These are phyloP conservation scores for Scrobipalpa atriplicella DNA, from an alignment of 2,888 invertebrate genomes.

Conservation along the genomic window DNA sequence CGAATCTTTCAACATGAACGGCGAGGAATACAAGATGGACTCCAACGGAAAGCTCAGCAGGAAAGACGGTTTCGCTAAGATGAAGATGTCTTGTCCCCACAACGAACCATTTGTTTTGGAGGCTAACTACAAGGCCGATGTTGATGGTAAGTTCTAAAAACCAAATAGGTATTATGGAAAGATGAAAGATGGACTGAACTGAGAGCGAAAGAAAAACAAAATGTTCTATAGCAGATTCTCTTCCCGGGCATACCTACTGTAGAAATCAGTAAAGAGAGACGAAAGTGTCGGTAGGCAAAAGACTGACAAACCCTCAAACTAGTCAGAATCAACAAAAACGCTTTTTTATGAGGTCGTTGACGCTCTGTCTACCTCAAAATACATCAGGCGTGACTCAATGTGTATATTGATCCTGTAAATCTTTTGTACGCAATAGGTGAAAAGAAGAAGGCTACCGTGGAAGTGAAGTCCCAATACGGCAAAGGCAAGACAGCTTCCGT, in stretches of 20 bases:
- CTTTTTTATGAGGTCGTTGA: too few species aligned
- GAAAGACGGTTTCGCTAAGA: constrained; percentile 61
- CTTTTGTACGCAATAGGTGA: constrained; percentile 48
- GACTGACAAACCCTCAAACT: too few species aligned
- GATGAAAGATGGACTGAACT: background rate
- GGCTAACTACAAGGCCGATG: constrained; percentile 67
- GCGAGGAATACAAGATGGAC: constrained; percentile 76
- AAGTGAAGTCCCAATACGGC: constrained; percentile 67
- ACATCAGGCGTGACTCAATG: too few species aligned
- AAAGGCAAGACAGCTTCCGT: constrained; percentile 72
- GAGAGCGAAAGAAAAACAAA: too few species aligned
- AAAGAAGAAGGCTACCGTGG: constrained; percentile 53
- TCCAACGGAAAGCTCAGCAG: constrained; percentile 60
- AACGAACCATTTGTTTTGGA: constrained; percentile 73
- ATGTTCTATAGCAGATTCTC: too few species aligned
- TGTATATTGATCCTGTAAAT: background rate
- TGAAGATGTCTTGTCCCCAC: constrained; percentile 71
- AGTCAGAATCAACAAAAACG: too few species aligned
- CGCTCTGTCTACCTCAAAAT: too few species aligned
- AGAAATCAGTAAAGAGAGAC: too few species aligned
- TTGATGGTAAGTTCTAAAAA: constrained; percentile 51
- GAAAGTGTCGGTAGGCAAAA: too few species aligned
- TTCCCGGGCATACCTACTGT: too few species aligned
- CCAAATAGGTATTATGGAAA: background rate
- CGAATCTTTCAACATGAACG: constrained; percentile 77